phyloP scores from a whole-genome alignment of 2,888 invertebrate genomes.

The Ischnura elegans region DNA sequence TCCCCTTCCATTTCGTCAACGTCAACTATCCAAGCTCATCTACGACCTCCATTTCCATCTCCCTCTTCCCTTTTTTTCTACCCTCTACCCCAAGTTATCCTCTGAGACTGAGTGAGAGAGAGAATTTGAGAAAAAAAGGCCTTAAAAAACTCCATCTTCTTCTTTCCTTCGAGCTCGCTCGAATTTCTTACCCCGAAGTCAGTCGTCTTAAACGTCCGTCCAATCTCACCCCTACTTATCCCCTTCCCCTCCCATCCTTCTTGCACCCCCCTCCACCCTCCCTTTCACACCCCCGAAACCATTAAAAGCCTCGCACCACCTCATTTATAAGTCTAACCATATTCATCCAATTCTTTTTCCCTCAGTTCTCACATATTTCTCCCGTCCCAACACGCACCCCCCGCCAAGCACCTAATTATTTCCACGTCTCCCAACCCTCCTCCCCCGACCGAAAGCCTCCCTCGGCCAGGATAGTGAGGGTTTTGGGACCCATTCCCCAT shows the following conservation, averaged over 20 bases:
- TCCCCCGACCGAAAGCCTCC: background rate
- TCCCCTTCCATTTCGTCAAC: background rate
- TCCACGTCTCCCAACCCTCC: background rate
- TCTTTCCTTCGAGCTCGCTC: background rate
- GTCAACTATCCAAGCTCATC: background rate
- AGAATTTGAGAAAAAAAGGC: background rate
- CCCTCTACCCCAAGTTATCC: background rate
- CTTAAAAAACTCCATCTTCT: background rate
- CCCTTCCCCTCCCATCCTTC: no score
- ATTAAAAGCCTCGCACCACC: conserved; percentile 25
- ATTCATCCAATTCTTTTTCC: conserved; percentile 36
- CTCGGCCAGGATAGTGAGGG: background rate
- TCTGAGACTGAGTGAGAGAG: background rate
- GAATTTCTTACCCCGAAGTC: background rate
- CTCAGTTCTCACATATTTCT: conserved; percentile 25
- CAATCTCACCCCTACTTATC: no score
- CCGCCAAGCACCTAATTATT: background rate
- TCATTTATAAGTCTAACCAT: conserved; percentile 35
- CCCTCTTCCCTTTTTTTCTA: background rate
- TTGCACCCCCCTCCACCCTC: no score
- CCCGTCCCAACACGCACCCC: background rate
- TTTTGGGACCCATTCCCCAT: background rate
- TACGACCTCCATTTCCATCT: background rate
- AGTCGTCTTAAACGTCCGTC: background rate
- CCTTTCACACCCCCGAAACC: background rate